These are phyloP conservation scores for Popillia japonica DNA, from an alignment of 1,140 invertebrate genomes.

Conservation along the genomic window DNA sequence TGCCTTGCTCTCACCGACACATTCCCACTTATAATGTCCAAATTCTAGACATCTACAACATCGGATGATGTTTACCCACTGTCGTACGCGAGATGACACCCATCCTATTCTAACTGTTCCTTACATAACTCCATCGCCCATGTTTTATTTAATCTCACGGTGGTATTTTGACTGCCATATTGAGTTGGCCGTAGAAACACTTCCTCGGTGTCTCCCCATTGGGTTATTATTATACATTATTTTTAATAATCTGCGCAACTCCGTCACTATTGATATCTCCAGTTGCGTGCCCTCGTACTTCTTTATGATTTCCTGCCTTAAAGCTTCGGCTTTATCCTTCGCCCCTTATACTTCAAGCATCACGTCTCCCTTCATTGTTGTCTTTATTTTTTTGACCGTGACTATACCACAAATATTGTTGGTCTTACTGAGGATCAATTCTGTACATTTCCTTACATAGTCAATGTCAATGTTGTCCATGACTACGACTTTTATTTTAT, in stretches of 20 bases:
- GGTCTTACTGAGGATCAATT: too few species aligned
- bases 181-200: slow-evolving; percentile 19
- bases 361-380: not conserved
- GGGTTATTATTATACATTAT: not conserved
- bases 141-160: too few species aligned
- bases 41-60: slow-evolving; percentile 30
- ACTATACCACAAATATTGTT: too few species aligned
- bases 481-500: too few species aligned
- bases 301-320: not conserved
- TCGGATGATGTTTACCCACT: not conserved
- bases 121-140: too few species aligned
- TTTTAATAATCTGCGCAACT: slow-evolving; percentile 28
- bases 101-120: slow-evolving; percentile 29
- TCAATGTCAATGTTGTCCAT: too few species aligned
- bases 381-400: not conserved
- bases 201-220: not conserved
- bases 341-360: not conserved
- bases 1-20: slow-evolving; percentile 29
- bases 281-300: slow-evolving; percentile 6
- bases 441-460: too few species aligned
- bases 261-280: not conserved
- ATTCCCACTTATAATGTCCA: slow-evolving; percentile 30
- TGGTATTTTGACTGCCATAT: slow-evolving; percentile 17
- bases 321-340: not conserved
- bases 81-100: not conserved